These are phyloP conservation scores for Andrena fulva DNA, from an alignment of 2,888 invertebrate species.

Conservation along the genomic window DNA sequence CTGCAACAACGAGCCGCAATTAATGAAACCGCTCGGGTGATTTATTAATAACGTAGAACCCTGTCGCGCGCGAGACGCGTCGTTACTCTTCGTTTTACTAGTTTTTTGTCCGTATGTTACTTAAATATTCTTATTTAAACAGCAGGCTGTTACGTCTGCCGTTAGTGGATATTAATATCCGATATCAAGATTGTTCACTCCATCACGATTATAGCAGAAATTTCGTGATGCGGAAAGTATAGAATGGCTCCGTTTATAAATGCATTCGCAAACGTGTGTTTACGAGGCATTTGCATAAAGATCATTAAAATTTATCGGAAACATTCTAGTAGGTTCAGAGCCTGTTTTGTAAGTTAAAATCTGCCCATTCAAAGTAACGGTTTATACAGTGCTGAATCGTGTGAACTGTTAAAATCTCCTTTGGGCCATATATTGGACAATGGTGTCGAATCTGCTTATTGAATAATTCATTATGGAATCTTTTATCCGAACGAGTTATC, in stretches of 20 bases:
- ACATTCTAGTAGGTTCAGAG: background rate
- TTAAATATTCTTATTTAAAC: background rate
- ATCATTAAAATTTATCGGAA: background rate
- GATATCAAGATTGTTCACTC: too few relatives aligned
- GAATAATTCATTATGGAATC: slow-evolving; percentile 71
- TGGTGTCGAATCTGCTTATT: slow-evolving; percentile 63
- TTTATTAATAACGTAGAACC: background rate
- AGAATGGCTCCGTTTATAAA: background rate
- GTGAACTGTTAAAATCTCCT: slow-evolving; percentile 32
- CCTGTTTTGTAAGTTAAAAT: background rate
- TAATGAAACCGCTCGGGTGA: slow-evolving; percentile 10
- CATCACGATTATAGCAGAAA: too few relatives aligned
- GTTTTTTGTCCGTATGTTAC: background rate
- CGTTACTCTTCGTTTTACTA: background rate
- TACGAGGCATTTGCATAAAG: background rate
- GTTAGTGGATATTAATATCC: too few relatives aligned
- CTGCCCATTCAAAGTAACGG: background rate
- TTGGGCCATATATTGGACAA: slow-evolving; percentile 57
- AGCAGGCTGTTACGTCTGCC: too few relatives aligned
- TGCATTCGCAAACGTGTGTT: background rate
- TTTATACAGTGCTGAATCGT: slow-evolving; percentile 8
- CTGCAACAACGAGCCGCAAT: slow-evolving; percentile 1
- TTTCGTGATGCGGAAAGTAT: too few relatives aligned
- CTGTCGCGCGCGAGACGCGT: background rate
- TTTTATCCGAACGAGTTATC: slow-evolving; percentile 53